A percentile compares a stretch with the other conserved stretches of the same genome.
phyloP scores from a whole-genome alignment of 2,797 vertebrate species.

The Kryptolebias ocellatus region DNA sequence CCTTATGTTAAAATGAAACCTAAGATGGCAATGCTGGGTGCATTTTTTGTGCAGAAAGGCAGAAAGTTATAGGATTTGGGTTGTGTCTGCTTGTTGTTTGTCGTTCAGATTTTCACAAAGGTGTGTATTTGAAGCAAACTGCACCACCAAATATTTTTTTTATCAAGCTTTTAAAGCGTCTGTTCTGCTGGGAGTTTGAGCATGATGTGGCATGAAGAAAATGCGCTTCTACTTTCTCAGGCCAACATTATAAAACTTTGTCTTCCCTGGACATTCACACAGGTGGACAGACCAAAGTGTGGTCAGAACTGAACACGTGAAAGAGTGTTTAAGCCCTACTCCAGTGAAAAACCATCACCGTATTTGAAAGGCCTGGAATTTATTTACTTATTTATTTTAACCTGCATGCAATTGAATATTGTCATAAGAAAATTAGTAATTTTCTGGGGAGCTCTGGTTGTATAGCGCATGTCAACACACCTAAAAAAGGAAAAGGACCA shows the following conservation, averaged over 20 bases:
- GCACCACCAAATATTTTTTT: conserved; percentile 5
- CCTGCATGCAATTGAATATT: background rate
- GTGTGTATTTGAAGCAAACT: conserved; percentile 10
- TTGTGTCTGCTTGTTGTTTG: conserved; percentile 10
- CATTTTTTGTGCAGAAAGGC: conserved; percentile 7
- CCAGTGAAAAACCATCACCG: background rate
- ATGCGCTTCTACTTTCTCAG: conserved; percentile 5
- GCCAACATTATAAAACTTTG: background rate
- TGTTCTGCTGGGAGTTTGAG: conserved; percentile 43
- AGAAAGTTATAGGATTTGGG: background rate
- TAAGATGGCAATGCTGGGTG: conserved; percentile 25
- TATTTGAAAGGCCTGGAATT: background rate
- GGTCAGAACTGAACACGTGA: background rate
- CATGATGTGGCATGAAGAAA: conserved; percentile 62
- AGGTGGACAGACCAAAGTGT: conserved; percentile 11
- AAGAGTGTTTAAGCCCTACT: background rate
- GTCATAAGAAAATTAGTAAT: background rate
- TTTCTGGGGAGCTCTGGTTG: background rate
- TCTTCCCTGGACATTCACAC: conserved; percentile 24
- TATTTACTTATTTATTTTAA: background rate
- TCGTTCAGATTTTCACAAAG: background rate
- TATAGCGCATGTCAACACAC: background rate
- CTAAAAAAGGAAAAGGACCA: background rate
- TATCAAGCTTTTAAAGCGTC: conserved; percentile 44
- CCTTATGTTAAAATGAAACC: background rate